phyloP scores from a whole-genome alignment of 1,140 invertebrate genomes.

The Augochlora pura region DNA sequence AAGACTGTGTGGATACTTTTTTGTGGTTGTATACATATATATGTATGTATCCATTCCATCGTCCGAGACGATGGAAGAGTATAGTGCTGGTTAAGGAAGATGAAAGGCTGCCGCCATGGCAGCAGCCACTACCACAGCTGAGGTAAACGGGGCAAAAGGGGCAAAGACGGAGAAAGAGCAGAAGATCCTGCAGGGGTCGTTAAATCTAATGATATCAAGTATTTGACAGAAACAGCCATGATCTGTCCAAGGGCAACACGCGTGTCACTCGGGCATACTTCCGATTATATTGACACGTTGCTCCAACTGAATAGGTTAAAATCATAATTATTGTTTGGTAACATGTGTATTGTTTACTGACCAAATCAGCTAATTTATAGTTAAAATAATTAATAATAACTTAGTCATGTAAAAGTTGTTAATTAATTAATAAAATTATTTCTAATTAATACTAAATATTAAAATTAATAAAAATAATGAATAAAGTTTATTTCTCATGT shows the following conservation, averaged over 20 bases:
- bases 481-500: no score
- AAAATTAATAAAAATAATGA: no score
- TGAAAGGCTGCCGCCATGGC: constrained; percentile 74
- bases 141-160: constrained; percentile 28
- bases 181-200: constrained; percentile 66
- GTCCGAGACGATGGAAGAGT: constrained; percentile 52
- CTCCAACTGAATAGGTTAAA: background rate
- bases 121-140: constrained; percentile 71
- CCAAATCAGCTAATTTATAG: no score
- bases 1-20: no score
- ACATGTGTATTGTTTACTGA: no score
- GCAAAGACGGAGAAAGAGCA: constrained; percentile 23
- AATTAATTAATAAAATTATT: no score
- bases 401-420: no score
- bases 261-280: background rate
- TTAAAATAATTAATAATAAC: no score
- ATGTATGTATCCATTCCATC: no score
- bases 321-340: no score
- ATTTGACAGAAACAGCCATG: constrained; percentile 68
- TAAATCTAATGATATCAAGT: constrained; percentile 77
- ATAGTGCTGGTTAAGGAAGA: constrained; percentile 72
- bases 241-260: constrained; percentile 66
- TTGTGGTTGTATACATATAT: constrained; percentile 34
- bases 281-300: background rate
- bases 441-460: no score